phyloP scores from a whole-genome alignment of 2,797 vertebrate genomes.

The Scolopax rusticola region DNA sequence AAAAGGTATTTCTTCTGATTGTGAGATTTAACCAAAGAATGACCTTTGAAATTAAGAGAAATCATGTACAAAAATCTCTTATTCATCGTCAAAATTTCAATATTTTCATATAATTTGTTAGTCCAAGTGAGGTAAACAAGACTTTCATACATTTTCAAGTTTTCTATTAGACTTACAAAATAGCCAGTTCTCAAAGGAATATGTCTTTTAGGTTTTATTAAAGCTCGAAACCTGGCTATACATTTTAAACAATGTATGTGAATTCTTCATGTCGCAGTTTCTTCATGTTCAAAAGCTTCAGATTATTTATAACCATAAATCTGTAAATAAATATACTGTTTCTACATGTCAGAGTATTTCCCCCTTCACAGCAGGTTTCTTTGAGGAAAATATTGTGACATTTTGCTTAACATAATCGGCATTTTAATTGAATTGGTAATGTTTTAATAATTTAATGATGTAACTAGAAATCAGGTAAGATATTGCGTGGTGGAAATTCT shows the following conservation, averaged over 20 bases:
- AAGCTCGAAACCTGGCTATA: background rate
- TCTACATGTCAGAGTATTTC: background rate
- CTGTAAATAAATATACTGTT: background rate
- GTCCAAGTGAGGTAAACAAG: background rate
- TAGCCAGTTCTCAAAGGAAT: background rate
- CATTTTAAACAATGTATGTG: background rate
- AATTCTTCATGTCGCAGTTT: background rate
- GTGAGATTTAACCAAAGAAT: background rate
- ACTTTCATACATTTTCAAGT: background rate
- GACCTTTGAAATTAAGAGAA: background rate
- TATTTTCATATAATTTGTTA: background rate
- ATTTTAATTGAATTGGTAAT: background rate
- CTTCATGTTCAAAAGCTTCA: background rate
- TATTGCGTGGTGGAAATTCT: background rate
- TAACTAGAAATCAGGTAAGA: background rate
- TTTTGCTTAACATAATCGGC: background rate
- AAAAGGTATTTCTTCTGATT: background rate
- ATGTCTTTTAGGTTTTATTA: background rate
- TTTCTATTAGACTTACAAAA: background rate
- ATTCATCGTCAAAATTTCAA: background rate
- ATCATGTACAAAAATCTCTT: background rate
- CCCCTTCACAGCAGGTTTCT: background rate
- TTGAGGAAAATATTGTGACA: background rate
- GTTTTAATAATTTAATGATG: background rate
- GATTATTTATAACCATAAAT: background rate